Evolutionary conservation across 2,113 vertebrate genomes (phyloP).

Genomic region (Indicator indicator): DNA sequence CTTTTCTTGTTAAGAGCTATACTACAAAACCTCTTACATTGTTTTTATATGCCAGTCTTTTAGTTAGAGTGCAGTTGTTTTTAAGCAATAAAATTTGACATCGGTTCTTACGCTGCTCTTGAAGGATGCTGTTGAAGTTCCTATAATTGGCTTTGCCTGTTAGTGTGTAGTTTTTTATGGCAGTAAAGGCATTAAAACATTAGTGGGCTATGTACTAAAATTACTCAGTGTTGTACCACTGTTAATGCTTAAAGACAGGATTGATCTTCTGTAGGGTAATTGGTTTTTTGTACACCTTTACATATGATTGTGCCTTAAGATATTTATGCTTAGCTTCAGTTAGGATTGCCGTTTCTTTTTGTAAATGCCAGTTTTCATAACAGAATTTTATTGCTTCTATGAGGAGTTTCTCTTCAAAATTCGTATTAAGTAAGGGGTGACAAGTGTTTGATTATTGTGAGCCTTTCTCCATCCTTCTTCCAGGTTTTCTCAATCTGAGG

Average conservation of each 20-base stretch:
- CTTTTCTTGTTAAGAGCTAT: not conserved
- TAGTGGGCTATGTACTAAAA: not conserved
- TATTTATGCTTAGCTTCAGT: not conserved
- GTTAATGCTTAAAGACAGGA: not conserved
- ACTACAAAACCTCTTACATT: not conserved
- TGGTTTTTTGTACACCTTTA: not conserved
- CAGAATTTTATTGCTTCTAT: not conserved
- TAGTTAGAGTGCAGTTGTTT: not conserved
- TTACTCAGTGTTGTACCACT: not conserved
- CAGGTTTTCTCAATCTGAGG: not conserved
- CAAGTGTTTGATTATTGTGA: not conserved
- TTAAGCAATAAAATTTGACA: not conserved
- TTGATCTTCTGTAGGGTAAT: not conserved
- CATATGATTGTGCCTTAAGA: not conserved
- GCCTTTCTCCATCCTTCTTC: fast-evolving
- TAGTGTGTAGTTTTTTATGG: not conserved
- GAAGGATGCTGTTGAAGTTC: not conserved
- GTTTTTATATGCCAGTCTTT: not conserved
- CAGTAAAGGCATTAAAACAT: not conserved
- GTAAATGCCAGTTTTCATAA: not conserved
- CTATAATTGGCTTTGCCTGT: not conserved
- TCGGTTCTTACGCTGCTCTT: not conserved
- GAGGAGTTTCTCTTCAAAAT: not conserved
- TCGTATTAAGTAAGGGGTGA: not conserved
- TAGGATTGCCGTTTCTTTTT: not conserved